These are phyloP conservation scores for Teleogryllus occipitalis DNA, from an alignment of 1,140 invertebrate species.

Conservation along the genomic window DNA sequence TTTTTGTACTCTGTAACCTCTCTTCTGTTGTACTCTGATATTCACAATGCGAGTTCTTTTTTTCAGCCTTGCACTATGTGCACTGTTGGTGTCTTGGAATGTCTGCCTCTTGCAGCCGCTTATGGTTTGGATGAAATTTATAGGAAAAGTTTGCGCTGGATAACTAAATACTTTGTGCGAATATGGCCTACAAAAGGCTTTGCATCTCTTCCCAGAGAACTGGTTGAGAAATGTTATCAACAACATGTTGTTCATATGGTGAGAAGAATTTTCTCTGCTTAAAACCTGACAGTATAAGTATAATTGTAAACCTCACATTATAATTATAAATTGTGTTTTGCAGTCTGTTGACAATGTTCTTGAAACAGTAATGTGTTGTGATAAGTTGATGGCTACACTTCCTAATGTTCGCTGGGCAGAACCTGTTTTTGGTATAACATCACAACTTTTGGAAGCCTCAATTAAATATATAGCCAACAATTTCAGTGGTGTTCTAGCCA, in stretches of 20 bases:
- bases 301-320: neutral
- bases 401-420: constrained; percentile 64
- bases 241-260: constrained; percentile 69
- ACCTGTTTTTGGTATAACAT: constrained; percentile 53
- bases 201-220: constrained; percentile 65
- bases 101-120: constrained; percentile 67
- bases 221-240: constrained; percentile 73
- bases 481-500: constrained; percentile 52
- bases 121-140: constrained; percentile 83
- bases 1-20: neutral
- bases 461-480: constrained; percentile 56
- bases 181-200: constrained; percentile 83
- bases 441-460: constrained; percentile 56
- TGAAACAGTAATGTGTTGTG: constrained; percentile 58
- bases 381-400: constrained; percentile 55
- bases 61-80: constrained; percentile 66
- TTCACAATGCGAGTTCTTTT: constrained; percentile 20
- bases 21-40: constrained; percentile 23
- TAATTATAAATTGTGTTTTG: constrained; percentile 16
- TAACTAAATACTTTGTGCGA: constrained; percentile 71
- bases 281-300: neutral
- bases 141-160: constrained; percentile 74
- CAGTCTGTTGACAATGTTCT: constrained; percentile 54
- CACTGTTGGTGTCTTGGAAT: constrained; percentile 69
- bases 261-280: constrained; percentile 19